Evolutionary conservation across 2,888 invertebrate species (phyloP).

Genomic region (Torymus auratus): DNA sequence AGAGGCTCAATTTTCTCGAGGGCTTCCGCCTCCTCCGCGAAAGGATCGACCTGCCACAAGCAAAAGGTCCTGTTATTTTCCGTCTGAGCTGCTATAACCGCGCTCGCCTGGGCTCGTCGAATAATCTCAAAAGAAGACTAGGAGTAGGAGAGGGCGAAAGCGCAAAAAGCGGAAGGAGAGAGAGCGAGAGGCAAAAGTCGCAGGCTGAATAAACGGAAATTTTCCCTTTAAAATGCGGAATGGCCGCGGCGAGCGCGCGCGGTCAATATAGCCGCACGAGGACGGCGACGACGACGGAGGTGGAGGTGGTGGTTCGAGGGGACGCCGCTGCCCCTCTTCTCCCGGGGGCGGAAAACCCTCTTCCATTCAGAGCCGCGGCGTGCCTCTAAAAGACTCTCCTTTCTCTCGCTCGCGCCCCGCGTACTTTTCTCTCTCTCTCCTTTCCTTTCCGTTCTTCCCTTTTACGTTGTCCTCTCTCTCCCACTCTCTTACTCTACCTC

Average conservation of each 20-base stretch:
- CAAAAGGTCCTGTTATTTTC: conserved; percentile 76
- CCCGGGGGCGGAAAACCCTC: conserved; percentile 64
- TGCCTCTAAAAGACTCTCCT: conserved; percentile 61
- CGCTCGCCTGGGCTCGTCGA: conserved; percentile 66
- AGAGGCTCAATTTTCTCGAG: conserved; percentile 59
- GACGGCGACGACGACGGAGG: conserved; percentile 39
- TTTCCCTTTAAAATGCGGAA: conserved; percentile 76
- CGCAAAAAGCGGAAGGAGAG: conserved; percentile 44
- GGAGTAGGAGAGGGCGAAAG: conserved; percentile 55
- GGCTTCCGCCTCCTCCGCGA: conserved; percentile 59
- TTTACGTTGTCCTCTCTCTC: background rate
- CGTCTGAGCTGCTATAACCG: conserved; percentile 72
- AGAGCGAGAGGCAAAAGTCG: conserved; percentile 63
- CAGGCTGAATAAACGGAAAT: conserved; percentile 72
- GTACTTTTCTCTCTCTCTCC: conserved; percentile 4
- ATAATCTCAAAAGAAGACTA: conserved; percentile 66
- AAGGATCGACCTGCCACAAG: conserved; percentile 71
- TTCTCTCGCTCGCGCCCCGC: conserved; percentile 1
- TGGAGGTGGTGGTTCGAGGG: conserved; percentile 51
- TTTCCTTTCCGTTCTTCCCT: conserved; percentile 32
- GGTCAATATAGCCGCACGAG: conserved; percentile 67
- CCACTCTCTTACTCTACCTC: conserved; percentile 22
- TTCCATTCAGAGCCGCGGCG: conserved; percentile 69
- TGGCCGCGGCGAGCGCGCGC: conserved; percentile 63
- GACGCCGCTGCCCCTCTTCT: conserved; percentile 40